These are phyloP conservation scores for Mesorhabditis spiculigera DNA, from an alignment of 2,888 invertebrate genomes.

Conservation along the genomic window DNA sequence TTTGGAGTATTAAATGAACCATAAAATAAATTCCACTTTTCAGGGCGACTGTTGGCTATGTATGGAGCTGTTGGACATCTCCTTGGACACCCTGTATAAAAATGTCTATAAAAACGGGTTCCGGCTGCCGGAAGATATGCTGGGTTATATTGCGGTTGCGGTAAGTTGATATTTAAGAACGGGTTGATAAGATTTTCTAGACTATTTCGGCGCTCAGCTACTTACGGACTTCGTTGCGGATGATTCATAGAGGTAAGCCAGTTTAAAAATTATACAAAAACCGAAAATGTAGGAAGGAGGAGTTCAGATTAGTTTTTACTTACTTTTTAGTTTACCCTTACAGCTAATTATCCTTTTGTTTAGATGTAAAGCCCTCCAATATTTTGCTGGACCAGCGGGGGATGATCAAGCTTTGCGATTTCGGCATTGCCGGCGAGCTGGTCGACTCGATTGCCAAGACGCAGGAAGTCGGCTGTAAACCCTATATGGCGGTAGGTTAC, in stretches of 20 bases:
- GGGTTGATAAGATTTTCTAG: slow-evolving; percentile 50
- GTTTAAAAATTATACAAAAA: slow-evolving; percentile 80
- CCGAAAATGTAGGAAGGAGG: slow-evolving; percentile 91
- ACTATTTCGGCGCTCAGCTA: slow-evolving; percentile 95
- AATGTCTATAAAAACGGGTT: slow-evolving; percentile 80
- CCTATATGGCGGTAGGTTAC: slow-evolving; percentile 85
- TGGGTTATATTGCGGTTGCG: slow-evolving; percentile 93
- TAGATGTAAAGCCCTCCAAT: slow-evolving; percentile 96
- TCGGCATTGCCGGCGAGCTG: slow-evolving; percentile 95
- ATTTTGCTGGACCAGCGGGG: slow-evolving; percentile 89
- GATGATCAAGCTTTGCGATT: slow-evolving; percentile 96
- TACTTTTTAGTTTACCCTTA: slow-evolving; percentile 70
- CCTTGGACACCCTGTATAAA: slow-evolving; percentile 92
- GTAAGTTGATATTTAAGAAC: slow-evolving; percentile 60
- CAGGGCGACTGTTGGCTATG: slow-evolving; percentile 95
- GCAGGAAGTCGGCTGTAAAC: slow-evolving; percentile 93
- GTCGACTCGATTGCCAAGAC: slow-evolving; percentile 97
- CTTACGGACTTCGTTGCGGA: slow-evolving; percentile 90
- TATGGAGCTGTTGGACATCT: slow-evolving; percentile 95
- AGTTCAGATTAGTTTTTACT: too few relatives aligned
- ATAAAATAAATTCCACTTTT: slow-evolving; percentile 9
- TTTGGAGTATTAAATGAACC: slow-evolving; percentile 13
- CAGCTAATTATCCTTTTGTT: slow-evolving; percentile 11
- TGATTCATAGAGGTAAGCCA: slow-evolving; percentile 76
- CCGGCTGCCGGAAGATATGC: slow-evolving; percentile 86